Percentiles rank a stretch among this genome's conserved stretches.
phyloP scores from a whole-genome alignment of 2,797 vertebrate species.

The Sebastes miniatus region DNA sequence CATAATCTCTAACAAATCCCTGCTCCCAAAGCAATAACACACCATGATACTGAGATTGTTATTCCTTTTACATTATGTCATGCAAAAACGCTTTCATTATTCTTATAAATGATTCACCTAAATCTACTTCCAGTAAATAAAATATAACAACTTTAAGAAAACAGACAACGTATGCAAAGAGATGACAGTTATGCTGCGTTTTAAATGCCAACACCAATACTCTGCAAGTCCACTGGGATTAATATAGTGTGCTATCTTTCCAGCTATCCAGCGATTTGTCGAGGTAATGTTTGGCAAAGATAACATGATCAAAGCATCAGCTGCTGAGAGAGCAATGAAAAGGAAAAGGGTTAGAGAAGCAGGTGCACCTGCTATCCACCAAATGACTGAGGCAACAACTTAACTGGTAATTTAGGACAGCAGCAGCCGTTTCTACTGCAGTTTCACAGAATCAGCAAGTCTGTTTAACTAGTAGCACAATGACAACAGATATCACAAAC shows the following conservation, averaged over 20 bases:
- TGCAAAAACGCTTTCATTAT: neutral
- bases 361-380: conserved; percentile 12
- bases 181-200: no score
- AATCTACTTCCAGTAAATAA: no score
- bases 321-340: neutral
- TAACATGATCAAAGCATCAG: neutral
- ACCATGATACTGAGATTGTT: neutral
- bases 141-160: no score
- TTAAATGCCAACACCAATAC: no score
- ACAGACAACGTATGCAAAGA: no score
- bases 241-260: neutral
- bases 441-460: neutral
- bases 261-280: neutral
- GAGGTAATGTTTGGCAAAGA: neutral
- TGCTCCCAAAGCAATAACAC: conserved; percentile 4
- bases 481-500: neutral
- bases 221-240: neutral
- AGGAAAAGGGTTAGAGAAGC: neutral
- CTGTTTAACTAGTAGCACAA: neutral
- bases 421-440: neutral
- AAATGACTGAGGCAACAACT: conserved; percentile 17
- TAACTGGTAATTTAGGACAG: conserved; percentile 21
- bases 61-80: neutral
- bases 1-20: conserved; percentile 24
- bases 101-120: neutral